Percentiles rank a stretch among this genome's conserved stretches.
phyloP scores from a whole-genome alignment of 2,888 invertebrate species.

The Limnephilus rhombicus region DNA sequence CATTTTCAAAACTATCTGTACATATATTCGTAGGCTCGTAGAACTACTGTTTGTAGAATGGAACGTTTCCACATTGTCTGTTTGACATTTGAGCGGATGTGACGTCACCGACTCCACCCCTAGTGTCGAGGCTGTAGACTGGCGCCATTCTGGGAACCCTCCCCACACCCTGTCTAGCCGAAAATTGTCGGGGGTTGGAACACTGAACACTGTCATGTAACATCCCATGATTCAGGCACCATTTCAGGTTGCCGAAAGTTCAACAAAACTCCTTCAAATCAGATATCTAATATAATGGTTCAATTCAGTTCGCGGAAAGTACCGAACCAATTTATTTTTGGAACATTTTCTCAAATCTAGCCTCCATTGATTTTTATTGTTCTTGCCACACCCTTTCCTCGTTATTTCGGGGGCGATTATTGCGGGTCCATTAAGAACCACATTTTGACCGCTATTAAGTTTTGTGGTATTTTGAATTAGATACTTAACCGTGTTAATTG shows the following conservation, averaged over 20 bases:
- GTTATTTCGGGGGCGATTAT: not conserved
- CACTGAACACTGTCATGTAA: constrained; percentile 15
- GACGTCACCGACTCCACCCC: constrained; percentile 54
- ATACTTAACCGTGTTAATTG: not conserved
- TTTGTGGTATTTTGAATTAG: not conserved
- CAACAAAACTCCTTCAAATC: not conserved
- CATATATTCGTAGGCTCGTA: not conserved
- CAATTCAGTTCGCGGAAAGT: not conserved
- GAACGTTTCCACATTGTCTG: constrained; percentile 34
- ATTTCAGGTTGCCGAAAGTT: constrained; percentile 4
- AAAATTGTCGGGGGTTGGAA: constrained; percentile 45
- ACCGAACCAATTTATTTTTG: not conserved
- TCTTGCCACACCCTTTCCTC: not conserved
- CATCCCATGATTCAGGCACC: constrained; percentile 7
- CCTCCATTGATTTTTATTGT: not conserved
- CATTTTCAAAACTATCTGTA: not conserved
- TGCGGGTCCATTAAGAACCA: not conserved
- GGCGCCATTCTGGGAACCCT: constrained; percentile 55
- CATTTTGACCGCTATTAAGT: not conserved
- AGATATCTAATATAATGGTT: not conserved
- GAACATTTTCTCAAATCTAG: not conserved
- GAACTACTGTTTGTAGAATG: not conserved
- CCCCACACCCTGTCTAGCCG: constrained; percentile 53
- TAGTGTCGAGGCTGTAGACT: constrained; percentile 45
- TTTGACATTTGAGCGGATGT: constrained; percentile 58